Conservation (phyloP, 2,113 vertebrate species). For the Hymenochirus boettgeri region DNA sequence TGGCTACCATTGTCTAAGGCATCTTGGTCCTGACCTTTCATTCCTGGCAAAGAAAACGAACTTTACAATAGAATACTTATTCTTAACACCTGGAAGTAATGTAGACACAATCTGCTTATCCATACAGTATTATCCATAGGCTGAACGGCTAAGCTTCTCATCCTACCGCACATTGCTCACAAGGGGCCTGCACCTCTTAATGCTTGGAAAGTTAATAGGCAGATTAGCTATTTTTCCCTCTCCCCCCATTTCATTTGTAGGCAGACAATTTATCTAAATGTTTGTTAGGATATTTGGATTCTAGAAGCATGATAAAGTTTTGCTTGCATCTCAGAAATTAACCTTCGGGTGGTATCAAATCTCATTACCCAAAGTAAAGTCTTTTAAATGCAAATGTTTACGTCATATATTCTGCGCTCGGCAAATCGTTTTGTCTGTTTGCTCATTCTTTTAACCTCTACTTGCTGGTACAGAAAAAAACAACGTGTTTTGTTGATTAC, state of each 20-base stretch:
- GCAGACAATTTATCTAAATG: constrained; percentile 22
- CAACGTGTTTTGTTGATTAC: too few species aligned
- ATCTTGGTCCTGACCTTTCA: neutral
- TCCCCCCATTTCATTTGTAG: constrained; percentile 7
- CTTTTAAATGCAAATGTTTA: constrained; percentile 40
- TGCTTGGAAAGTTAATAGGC: neutral
- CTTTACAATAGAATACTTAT: neutral
- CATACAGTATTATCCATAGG: neutral
- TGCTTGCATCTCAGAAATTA: constrained; percentile 32
- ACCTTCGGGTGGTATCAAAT: constrained; percentile 39
- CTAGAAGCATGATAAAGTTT: constrained; percentile 20
- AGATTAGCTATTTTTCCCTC: neutral
- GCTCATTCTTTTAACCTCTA: constrained; percentile 8
- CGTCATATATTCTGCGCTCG: neutral
- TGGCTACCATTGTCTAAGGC: neutral
- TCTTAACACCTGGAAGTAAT: neutral
- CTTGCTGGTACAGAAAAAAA: neutral
- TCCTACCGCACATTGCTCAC: neutral
- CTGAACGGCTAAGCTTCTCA: neutral
- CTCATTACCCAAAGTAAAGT: constrained; percentile 40
- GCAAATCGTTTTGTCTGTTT: constrained; percentile 21
- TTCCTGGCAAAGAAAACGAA: neutral
- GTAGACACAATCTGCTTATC: neutral
- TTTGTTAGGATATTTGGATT: constrained; percentile 33
- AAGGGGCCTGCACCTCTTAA: neutral